These are phyloP conservation scores for Misgurnus anguillicaudatus DNA, from an alignment of 2,113 vertebrate species.

Conservation along the genomic window DNA sequence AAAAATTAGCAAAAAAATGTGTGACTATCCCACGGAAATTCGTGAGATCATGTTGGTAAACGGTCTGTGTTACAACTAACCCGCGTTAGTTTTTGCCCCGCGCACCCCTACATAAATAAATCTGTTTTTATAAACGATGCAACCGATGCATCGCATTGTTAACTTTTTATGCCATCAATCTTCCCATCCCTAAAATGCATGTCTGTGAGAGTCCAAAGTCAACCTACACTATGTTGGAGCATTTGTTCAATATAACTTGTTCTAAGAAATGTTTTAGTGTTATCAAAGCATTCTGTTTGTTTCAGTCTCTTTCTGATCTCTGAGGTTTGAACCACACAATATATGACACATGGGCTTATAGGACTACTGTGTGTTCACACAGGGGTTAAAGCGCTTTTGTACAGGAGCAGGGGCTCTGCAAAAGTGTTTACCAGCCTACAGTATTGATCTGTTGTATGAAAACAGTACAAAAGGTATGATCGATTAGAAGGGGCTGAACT, in stretches of 20 bases:
- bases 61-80: no score
- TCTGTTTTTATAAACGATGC: no score
- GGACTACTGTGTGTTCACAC: not conserved
- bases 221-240: not conserved
- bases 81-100: no score
- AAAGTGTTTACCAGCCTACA: slow-evolving; percentile 36
- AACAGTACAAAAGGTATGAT: slow-evolving; percentile 50
- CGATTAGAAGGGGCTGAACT: slow-evolving; percentile 50
- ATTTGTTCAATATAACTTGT: not conserved
- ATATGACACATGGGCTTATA: not conserved
- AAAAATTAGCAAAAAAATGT: no score
- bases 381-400: not conserved
- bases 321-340: slow-evolving; percentile 11
- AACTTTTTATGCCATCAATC: no score
- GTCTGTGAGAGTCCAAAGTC: not conserved
- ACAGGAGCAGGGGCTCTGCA: slow-evolving; percentile 27
- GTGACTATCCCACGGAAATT: no score
- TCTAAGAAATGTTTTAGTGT: not conserved
- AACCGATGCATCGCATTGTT: no score
- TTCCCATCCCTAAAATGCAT: no score
- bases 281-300: slow-evolving; percentile 5
- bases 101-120: no score
- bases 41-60: no score
- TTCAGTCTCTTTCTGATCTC: not conserved
- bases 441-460: slow-evolving; percentile 56